Percentiles rank a stretch among this genome's conserved stretches.
These are phyloP conservation scores for Teleogryllus oceanicus DNA, from an alignment of 2,888 invertebrate genomes.

Conservation along the genomic window DNA sequence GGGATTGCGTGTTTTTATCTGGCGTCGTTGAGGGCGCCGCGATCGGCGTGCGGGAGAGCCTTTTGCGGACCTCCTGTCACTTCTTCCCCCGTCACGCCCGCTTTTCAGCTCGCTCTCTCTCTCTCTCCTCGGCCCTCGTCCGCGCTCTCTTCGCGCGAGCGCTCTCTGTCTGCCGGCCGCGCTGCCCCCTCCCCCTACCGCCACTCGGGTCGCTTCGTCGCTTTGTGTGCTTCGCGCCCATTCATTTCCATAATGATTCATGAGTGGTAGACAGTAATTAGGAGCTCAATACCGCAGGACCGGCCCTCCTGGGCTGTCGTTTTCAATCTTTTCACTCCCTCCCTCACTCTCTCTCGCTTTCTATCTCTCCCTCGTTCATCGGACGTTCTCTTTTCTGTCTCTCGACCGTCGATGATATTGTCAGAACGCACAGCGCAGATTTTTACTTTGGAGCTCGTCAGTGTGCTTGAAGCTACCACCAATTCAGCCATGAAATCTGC, in stretches of 20 bases:
- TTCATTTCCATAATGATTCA: constrained; percentile 1
- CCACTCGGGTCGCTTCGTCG: background rate
- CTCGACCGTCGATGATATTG: too few species aligned
- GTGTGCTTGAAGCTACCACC: too few species aligned
- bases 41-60: too few species aligned
- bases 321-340: background rate
- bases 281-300: background rate
- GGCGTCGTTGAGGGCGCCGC: too few species aligned
- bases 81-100: background rate
- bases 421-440: too few species aligned
- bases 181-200: background rate
- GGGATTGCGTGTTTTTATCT: too few species aligned
- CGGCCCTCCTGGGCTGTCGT: background rate
- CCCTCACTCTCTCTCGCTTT: background rate
- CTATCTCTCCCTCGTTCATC: background rate
- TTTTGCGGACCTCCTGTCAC: too few species aligned
- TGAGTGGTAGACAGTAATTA: constrained; percentile 9
- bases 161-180: background rate
- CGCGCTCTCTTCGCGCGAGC: background rate
- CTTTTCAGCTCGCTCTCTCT: background rate
- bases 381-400: background rate
- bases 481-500: too few species aligned
- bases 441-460: too few species aligned
- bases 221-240: background rate
- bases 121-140: background rate